Percentiles rank a stretch among this genome's conserved stretches.
These are phyloP conservation scores for Elymnias hypermnestra DNA, from an alignment of 1,140 invertebrate genomes.

Conservation along the genomic window DNA sequence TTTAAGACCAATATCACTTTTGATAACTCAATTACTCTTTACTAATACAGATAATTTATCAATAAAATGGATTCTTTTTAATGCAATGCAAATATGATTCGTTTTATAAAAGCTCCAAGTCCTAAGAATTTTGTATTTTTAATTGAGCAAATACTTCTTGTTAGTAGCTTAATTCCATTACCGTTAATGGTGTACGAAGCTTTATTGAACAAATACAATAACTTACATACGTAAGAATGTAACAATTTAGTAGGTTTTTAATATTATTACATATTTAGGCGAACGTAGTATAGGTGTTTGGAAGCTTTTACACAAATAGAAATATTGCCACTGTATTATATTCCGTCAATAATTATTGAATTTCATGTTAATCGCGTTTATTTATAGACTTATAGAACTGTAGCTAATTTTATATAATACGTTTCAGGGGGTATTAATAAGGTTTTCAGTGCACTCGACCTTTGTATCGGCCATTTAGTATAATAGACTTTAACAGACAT, in stretches of 20 bases:
- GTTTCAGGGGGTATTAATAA: no score
- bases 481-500: no score
- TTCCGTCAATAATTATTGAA: slow-evolving; percentile 44
- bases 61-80: no score
- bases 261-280: slow-evolving; percentile 36
- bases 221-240: slow-evolving; percentile 64
- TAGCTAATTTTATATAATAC: slow-evolving; percentile 47
- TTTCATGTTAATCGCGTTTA: slow-evolving; percentile 23
- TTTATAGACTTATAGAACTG: slow-evolving; percentile 33
- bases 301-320: slow-evolving; percentile 70
- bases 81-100: no score
- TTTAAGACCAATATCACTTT: no score
- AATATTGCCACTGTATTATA: slow-evolving; percentile 62
- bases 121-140: no score
- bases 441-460: no score
- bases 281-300: slow-evolving; percentile 63
- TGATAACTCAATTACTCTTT: no score
- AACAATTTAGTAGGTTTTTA: slow-evolving; percentile 39
- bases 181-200: slow-evolving; percentile 42
- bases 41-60: no score
- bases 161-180: slow-evolving; percentile 12
- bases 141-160: slow-evolving; percentile 4
- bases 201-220: slow-evolving; percentile 69
- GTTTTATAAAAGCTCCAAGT: no score
- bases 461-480: no score